These are phyloP conservation scores for Pedionomus torquatus DNA, from an alignment of 2,113 vertebrate genomes.

Conservation along the genomic window DNA sequence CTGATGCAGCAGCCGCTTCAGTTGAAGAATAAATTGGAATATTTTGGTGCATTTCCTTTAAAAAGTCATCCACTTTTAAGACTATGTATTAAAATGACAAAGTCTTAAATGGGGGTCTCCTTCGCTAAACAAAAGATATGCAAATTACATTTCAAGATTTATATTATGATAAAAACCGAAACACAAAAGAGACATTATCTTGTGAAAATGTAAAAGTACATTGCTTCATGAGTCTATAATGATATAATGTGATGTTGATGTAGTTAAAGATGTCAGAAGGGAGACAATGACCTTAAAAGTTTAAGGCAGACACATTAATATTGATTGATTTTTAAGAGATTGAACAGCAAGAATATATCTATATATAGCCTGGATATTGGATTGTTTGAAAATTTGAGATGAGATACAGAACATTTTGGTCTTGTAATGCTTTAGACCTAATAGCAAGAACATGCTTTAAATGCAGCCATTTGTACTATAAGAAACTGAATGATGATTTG, in stretches of 20 bases:
- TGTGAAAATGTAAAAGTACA: conserved; percentile 77
- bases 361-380: conserved; percentile 65
- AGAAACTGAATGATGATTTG: conserved; percentile 48
- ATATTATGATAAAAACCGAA: conserved; percentile 82
- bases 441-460: conserved; percentile 54
- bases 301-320: conserved; percentile 79
- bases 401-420: conserved; percentile 56
- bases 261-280: conserved; percentile 80
- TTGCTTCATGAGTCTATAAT: conserved; percentile 79
- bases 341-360: conserved; percentile 63
- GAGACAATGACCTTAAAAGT: conserved; percentile 83
- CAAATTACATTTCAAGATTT: conserved; percentile 82
- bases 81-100: conserved; percentile 77
- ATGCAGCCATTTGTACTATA: conserved; percentile 48
- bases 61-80: conserved; percentile 66
- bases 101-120: conserved; percentile 76
- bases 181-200: conserved; percentile 83
- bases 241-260: conserved; percentile 81
- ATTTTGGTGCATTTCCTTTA: conserved; percentile 76
- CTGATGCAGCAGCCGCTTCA: conserved; percentile 58
- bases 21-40: conserved; percentile 81
- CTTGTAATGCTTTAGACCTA: conserved; percentile 54
- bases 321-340: conserved; percentile 76
- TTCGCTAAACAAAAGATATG: conserved; percentile 83
- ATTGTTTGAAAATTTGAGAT: conserved; percentile 73